A percentile compares a stretch with the other conserved stretches of the same genome.
Evolutionary conservation across 2,888 invertebrate genomes (phyloP).

Genomic region (Drosophila diplacantha): DNA sequence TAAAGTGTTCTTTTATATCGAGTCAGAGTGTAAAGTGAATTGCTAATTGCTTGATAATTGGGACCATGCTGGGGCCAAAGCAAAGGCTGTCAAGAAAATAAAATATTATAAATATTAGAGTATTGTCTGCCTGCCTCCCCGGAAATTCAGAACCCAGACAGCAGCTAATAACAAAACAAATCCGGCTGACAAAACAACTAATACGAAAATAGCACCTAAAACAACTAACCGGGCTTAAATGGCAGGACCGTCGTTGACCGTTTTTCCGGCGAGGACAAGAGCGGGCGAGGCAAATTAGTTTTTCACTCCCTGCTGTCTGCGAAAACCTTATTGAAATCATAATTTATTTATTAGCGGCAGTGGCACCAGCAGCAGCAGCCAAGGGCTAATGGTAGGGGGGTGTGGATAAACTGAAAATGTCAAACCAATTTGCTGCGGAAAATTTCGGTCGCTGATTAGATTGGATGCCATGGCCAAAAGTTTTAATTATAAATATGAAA

Average conservation of each 20-base stretch:
- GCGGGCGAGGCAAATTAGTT: conserved; percentile 48
- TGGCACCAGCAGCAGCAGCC: conserved; percentile 3
- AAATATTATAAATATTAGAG: conserved; percentile 6
- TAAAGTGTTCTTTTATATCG: neutral
- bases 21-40: neutral
- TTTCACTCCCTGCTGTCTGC: conserved; percentile 23
- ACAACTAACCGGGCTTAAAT: conserved; percentile 10
- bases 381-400: conserved; percentile 8
- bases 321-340: conserved; percentile 63
- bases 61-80: neutral
- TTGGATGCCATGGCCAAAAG: conserved; percentile 51
- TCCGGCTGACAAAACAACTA: conserved; percentile 15
- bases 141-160: conserved; percentile 12
- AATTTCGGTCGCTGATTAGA: conserved; percentile 41
- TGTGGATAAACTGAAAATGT: conserved; percentile 42
- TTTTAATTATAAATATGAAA: conserved; percentile 62
- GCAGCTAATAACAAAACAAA: conserved; percentile 10
- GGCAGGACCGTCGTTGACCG: conserved; percentile 3
- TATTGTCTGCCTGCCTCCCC: neutral
- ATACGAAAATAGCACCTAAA: conserved; percentile 15
- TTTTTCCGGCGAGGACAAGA: conserved; percentile 12
- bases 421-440: conserved; percentile 47
- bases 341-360: conserved; percentile 58
- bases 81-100: conserved; percentile 1
- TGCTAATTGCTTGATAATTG: neutral